Conservation (phyloP, 2,113 vertebrate species). For the Passer montanus region DNA sequence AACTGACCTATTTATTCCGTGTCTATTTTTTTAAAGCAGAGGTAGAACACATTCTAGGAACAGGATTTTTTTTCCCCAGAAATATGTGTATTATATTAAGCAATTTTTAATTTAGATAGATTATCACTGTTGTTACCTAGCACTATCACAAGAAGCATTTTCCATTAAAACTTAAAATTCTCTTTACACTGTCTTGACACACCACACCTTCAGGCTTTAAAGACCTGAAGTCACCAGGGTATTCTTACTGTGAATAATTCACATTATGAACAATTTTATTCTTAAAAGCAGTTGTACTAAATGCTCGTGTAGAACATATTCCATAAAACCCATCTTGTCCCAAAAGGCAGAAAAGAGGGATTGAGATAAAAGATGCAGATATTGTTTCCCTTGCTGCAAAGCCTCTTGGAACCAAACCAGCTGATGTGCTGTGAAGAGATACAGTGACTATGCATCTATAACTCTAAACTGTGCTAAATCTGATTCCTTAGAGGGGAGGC, state of each 20-base stretch:
- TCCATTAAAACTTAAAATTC: background rate
- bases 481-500: background rate
- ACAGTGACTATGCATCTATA: slow-evolving; percentile 34
- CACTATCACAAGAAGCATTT: background rate
- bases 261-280: slow-evolving; percentile 15
- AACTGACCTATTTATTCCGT: background rate
- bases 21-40: background rate
- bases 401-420: background rate
- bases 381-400: background rate
- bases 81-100: background rate
- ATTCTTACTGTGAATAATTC: slow-evolving; percentile 48
- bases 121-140: background rate
- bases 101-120: background rate
- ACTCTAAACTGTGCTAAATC: slow-evolving; percentile 37
- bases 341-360: background rate
- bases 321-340: background rate
- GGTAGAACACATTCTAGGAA: background rate
- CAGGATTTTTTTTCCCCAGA: background rate
- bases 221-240: background rate
- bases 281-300: slow-evolving; percentile 20
- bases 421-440: background rate
- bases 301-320: background rate
- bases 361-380: background rate
- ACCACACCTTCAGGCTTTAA: background rate
- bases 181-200: slow-evolving; percentile 3